Conservation (phyloP, 2,888 invertebrate species). For the Cordilura impudica region DNA sequence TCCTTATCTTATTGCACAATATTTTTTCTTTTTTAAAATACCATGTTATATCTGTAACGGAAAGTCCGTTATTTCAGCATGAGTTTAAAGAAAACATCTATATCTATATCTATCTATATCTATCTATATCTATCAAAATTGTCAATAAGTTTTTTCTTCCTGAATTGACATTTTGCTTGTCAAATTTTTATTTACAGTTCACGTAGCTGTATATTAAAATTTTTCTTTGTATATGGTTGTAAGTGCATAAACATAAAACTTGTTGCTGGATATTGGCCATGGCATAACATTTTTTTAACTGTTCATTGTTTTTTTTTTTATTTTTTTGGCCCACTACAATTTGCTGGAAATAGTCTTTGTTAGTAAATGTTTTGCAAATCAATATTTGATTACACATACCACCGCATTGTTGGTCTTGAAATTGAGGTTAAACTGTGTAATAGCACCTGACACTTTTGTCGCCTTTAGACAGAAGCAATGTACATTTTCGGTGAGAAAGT, state of each 20-base stretch:
- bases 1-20: no score
- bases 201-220: no score
- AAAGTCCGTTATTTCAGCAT: no score
- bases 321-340: not conserved
- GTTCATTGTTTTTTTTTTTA: not conserved
- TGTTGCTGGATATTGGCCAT: not conserved
- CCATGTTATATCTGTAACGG: no score
- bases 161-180: not conserved
- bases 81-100: no score
- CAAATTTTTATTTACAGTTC: not conserved
- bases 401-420: constrained; percentile 21
- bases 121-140: no score
- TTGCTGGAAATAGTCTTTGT: not conserved
- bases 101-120: no score
- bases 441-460: constrained; percentile 3
- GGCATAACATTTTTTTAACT: not conserved
- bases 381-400: not conserved
- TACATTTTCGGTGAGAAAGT: not conserved
- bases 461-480: not conserved
- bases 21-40: no score
- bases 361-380: not conserved
- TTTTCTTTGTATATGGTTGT: no score
- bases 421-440: constrained; percentile 31
- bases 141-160: no score
- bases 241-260: no score